phyloP scores from a whole-genome alignment of 2,888 invertebrate genomes.

The Dryococelus australis region DNA sequence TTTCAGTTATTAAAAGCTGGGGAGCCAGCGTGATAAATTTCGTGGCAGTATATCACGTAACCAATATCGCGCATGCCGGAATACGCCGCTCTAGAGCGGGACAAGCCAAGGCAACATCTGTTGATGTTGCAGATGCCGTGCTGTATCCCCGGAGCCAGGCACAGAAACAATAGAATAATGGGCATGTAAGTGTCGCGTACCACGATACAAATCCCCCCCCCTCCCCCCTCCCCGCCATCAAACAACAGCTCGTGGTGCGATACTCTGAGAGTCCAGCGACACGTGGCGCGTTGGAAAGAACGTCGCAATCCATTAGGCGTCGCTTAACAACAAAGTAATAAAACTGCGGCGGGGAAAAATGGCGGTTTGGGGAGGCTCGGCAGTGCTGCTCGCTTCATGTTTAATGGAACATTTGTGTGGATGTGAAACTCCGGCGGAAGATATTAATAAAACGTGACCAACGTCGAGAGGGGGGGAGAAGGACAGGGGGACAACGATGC shows the following conservation, averaged over 20 bases:
- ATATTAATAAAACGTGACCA: neutral
- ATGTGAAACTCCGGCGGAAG: neutral
- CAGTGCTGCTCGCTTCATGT: neutral
- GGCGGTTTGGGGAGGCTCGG: neutral
- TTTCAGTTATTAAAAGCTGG: neutral
- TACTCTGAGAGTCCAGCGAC: neutral
- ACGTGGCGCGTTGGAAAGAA: neutral
- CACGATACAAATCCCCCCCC: neutral
- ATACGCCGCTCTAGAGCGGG: neutral
- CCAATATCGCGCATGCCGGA: neutral
- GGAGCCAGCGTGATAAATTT: neutral
- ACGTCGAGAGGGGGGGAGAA: too few relatives aligned
- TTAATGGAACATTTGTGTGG: constrained; percentile 2
- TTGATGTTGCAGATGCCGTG: neutral
- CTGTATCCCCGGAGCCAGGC: neutral
- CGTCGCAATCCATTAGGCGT: constrained; percentile 10
- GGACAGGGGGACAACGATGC: too few relatives aligned
- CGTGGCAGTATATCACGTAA: neutral
- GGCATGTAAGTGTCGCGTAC: neutral
- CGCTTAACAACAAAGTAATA: neutral
- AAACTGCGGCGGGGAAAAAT: neutral
- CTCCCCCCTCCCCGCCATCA: neutral
- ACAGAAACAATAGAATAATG: neutral
- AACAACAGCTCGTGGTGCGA: neutral
- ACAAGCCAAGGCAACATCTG: neutral